Evolutionary conservation across 2,888 invertebrate species (phyloP).

Genomic region (Lepidochrysops patricia): DNA sequence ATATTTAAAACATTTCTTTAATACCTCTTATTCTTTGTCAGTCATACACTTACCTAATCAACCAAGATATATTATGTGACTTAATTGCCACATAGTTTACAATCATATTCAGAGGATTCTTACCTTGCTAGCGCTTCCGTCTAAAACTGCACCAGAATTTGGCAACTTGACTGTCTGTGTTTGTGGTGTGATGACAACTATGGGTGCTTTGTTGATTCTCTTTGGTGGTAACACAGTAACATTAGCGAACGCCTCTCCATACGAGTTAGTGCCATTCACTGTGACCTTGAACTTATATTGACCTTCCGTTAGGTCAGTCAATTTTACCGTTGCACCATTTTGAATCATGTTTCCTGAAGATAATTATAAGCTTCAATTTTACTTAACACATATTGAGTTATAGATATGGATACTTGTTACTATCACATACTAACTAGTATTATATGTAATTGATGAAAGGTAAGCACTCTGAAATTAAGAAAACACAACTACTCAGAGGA

Average conservation of each 20-base stretch:
- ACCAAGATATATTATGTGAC: no score
- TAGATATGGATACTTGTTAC: no score
- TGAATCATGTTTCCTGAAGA: slow-evolving; percentile 84
- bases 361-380: neutral
- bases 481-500: no score
- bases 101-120: no score
- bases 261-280: slow-evolving; percentile 85
- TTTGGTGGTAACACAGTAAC: slow-evolving; percentile 91
- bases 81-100: no score
- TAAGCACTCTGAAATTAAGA: no score
- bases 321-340: slow-evolving; percentile 86
- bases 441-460: no score
- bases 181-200: slow-evolving; percentile 89
- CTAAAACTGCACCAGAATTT: slow-evolving; percentile 91
- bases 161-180: slow-evolving; percentile 91
- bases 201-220: slow-evolving; percentile 87
- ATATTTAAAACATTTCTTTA: no score
- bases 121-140: slow-evolving; percentile 84
- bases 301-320: slow-evolving; percentile 90
- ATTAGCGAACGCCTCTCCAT: slow-evolving; percentile 89
- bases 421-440: no score
- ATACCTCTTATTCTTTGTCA: no score
- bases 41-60: no score
- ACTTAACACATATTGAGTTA: no score
- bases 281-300: slow-evolving; percentile 88